Percentiles rank a stretch among this genome's conserved stretches.
Conservation (phyloP, 2,113 vertebrate species). For the Ptilorrhoa leucosticta region DNA sequence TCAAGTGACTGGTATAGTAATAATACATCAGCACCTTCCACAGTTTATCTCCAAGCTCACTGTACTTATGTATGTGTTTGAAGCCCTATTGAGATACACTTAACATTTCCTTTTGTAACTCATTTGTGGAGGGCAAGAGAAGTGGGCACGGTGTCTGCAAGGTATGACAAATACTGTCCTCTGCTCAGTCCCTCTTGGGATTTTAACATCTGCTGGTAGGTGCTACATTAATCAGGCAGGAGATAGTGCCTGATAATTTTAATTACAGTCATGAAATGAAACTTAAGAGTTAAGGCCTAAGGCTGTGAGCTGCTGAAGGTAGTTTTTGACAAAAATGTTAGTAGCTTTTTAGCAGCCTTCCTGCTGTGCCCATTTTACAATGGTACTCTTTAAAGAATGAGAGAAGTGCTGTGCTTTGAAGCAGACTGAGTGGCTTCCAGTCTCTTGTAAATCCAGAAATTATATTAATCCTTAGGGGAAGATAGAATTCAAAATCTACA, state of each 20-base stretch:
- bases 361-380: neutral
- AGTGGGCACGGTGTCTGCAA: neutral
- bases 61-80: neutral
- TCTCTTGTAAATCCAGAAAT: neutral
- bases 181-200: neutral
- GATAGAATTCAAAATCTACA: neutral
- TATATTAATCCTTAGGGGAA: neutral
- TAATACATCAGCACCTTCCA: neutral
- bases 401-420: neutral
- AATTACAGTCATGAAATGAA: neutral
- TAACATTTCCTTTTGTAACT: accelerated
- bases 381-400: neutral
- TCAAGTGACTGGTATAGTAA: neutral
- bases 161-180: neutral
- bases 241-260: neutral
- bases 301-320: neutral
- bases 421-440: neutral
- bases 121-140: neutral
- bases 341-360: neutral
- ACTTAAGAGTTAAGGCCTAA: neutral
- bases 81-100: neutral
- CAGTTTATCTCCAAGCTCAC: neutral
- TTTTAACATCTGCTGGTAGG: neutral
- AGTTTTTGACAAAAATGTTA: neutral
- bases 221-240: neutral